Evolutionary conservation across 64 coral and sea anemone species (phyloP).

Genomic region (Astreopora myriophthalma): DNA sequence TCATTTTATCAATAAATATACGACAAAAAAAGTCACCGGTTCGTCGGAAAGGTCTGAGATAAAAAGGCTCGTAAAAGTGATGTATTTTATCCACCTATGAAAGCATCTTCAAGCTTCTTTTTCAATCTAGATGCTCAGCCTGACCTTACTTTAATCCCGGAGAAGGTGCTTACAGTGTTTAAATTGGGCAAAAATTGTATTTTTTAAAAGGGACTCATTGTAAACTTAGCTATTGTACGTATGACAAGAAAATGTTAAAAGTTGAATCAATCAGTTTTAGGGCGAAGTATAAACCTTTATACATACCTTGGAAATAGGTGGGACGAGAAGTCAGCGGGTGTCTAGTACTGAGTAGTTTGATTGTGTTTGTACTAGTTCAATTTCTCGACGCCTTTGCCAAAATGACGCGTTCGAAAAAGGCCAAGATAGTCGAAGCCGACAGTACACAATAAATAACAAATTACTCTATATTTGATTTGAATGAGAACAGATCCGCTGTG

Average conservation of each 20-base stretch:
- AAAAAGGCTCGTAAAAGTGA: background rate
- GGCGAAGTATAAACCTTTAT: background rate
- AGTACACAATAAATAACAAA: background rate
- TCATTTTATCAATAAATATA: no score
- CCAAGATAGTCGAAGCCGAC: background rate
- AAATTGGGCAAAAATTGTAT: background rate
- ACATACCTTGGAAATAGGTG: background rate
- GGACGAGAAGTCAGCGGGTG: background rate
- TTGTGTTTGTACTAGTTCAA: background rate
- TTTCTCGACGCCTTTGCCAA: background rate
- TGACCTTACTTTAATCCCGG: no score
- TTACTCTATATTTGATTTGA: background rate
- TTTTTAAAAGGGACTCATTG: background rate
- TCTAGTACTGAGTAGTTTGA: no score
- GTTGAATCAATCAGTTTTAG: background rate
- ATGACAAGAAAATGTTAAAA: background rate
- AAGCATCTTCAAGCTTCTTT: no score
- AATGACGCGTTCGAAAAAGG: background rate
- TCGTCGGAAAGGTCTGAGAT: no score
- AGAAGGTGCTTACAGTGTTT: no score
- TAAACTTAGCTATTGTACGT: background rate
- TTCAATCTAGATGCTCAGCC: no score
- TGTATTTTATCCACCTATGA: background rate
- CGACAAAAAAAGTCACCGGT: no score
- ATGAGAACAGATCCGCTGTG: background rate